Evolutionary conservation across 2,888 invertebrate genomes (phyloP).

Genomic region (Bellardia pandia): DNA sequence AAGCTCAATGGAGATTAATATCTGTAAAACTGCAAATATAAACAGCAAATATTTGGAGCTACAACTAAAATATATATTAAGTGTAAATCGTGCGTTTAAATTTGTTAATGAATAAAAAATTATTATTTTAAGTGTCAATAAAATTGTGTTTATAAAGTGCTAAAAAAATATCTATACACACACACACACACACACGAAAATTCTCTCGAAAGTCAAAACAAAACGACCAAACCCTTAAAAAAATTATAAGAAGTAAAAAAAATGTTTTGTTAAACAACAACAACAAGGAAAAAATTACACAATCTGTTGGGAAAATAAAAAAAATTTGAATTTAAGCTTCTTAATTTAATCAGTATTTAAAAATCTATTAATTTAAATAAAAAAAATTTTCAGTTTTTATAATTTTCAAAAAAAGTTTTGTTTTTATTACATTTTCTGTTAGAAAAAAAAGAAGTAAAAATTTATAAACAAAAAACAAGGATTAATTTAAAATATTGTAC

Average conservation of each 20-base stretch:
- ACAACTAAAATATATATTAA: background rate
- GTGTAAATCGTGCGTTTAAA: conserved; percentile 37
- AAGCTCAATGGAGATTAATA: conserved; percentile 49
- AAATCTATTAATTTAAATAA: background rate
- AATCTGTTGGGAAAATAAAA: conserved; percentile 10
- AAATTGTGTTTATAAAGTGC: conserved; percentile 16
- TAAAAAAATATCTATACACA: background rate
- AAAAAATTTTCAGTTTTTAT: background rate
- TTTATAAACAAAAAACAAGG: conserved; percentile 33
- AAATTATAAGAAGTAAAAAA: conserved; percentile 11
- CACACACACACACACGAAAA: conserved; percentile 28
- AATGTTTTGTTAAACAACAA: conserved; percentile 9
- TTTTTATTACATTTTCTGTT: background rate
- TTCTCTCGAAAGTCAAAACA: conserved; percentile 5
- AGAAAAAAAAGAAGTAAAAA: background rate
- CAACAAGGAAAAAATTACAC: conserved; percentile 22
- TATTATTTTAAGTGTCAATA: conserved; percentile 45
- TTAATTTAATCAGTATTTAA: background rate
- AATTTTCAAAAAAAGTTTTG: background rate
- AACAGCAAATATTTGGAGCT: conserved; percentile 29
- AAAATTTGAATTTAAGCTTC: background rate
- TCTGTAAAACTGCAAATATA: conserved; percentile 44
- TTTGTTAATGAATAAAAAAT: conserved; percentile 33
- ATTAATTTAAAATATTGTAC: conserved; percentile 38
- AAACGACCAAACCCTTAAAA: conserved; percentile 58